Conservation (phyloP, 2,113 vertebrate genomes). For the Malurus cyaneus region DNA sequence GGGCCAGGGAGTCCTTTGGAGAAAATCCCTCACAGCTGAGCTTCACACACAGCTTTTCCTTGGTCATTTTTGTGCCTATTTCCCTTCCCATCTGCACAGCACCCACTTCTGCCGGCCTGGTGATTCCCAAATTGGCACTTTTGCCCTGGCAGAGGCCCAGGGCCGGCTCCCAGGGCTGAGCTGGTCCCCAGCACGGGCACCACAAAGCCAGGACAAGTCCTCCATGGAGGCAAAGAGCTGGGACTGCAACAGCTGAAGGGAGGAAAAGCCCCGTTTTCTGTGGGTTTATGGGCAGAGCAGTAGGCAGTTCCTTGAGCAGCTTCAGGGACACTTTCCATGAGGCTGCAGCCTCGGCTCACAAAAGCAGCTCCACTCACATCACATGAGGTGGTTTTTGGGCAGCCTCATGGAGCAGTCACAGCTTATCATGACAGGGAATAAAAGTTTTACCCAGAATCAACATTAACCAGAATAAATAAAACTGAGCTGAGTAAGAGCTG, state of each 20-base stretch:
- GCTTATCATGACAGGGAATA: neutral
- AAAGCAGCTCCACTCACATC: neutral
- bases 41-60: neutral
- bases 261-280: neutral
- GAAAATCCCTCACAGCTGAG: neutral
- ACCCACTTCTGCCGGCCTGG: neutral
- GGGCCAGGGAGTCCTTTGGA: neutral
- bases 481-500: neutral
- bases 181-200: accelerated
- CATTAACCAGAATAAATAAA: neutral
- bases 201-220: neutral
- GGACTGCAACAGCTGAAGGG: neutral
- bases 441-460: neutral
- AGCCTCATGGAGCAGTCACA: neutral
- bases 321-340: neutral
- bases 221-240: neutral
- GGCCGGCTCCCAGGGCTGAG: accelerated
- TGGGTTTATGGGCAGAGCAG: neutral
- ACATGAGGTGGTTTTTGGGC: accelerated
- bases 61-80: neutral
- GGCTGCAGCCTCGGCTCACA: neutral
- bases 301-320: neutral
- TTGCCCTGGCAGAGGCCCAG: accelerated
- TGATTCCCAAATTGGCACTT: accelerated
- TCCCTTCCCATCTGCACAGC: neutral